Percentiles rank a stretch among this genome's conserved stretches.
Conservation (phyloP, 2,113 vertebrate genomes). For the Desmodus rotundus region DNA sequence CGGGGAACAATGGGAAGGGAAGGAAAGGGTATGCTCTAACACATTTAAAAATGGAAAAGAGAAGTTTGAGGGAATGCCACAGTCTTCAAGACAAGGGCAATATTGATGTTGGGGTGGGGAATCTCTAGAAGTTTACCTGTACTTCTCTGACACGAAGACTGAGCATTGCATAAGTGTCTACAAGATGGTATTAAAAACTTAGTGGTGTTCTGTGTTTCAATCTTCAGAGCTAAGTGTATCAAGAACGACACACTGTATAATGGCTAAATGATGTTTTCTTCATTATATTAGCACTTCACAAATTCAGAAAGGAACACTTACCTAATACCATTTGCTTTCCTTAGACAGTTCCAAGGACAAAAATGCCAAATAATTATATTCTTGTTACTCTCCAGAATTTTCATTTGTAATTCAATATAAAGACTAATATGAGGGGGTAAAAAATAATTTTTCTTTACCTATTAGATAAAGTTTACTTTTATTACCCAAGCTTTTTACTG, state of each 20-base stretch:
- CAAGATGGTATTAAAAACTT: constrained; percentile 41
- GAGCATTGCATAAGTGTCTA: constrained; percentile 29
- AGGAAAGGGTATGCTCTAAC: background rate
- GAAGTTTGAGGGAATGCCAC: background rate
- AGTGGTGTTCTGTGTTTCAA: constrained; percentile 47
- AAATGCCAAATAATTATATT: constrained; percentile 80
- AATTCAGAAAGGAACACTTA: constrained; percentile 71
- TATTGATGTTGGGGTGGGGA: background rate
- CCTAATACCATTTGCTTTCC: constrained; percentile 76
- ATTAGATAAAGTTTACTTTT: constrained; percentile 74
- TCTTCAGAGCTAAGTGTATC: constrained; percentile 71
- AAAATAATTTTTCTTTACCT: constrained; percentile 79
- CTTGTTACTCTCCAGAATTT: constrained; percentile 79
- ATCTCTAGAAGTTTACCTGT: background rate
- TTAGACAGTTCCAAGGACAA: constrained; percentile 74
- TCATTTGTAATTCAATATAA: constrained; percentile 74
- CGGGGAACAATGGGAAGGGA: background rate
- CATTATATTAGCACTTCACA: constrained; percentile 72
- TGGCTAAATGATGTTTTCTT: constrained; percentile 71
- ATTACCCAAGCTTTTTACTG: constrained; percentile 74
- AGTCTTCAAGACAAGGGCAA: background rate
- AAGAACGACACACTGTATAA: constrained; percentile 57
- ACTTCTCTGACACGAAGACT: background rate
- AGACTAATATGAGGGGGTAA: constrained; percentile 74
- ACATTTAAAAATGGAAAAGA: constrained; percentile 13